Evolutionary conservation across 2,113 vertebrate genomes (phyloP), one percentile per base, ranked within the genome.

Genomic region (mouse (Mus musculus)): DNA sequence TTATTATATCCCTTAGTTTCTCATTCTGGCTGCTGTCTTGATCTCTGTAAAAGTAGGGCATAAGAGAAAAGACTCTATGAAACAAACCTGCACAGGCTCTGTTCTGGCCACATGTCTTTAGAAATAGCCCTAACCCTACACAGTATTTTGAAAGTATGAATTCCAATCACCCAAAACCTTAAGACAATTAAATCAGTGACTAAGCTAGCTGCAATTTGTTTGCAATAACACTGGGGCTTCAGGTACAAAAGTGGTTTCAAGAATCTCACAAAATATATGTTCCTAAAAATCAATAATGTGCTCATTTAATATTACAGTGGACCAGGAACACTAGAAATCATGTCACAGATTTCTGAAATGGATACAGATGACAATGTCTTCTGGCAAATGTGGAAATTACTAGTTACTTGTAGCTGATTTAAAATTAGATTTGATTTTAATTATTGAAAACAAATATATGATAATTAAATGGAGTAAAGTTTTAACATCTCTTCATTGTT

Each of bases 1-100:
- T 97, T 65, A 94, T 16, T 28, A 49, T 77, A 6, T 56, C 19
- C 63, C 30, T 30, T 91, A 61, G 89, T 93, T 89, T 96, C 93
- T 22, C 77, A 52, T 17, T 86, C 52, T 91, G 72, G 9, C 28
- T 73, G 3, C 13, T 52, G n/a, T 24, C 42, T 82, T 89, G 59
- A 65, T 42, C 7, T 28, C 1, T 36, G 1, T 78, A 69, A 87
- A 96, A 36, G 3, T 16, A 92, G n/a, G 36, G 36, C 0, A 46
- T 75, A 82, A 63, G 61, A 90, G 17, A 90, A 96, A 69, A 89
- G 46, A 52, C 52, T 71, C 2, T 14, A 72, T 52, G n/a, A 91
- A 97, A 71, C 3, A 96, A 22, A 36, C 1, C 9, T 19, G 76
- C 16, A 88, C 2, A 67, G 3, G 46, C 77, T 76, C 39, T 72